Conservation (phyloP, 2,797 vertebrate species). For the Esox lucius region DNA sequence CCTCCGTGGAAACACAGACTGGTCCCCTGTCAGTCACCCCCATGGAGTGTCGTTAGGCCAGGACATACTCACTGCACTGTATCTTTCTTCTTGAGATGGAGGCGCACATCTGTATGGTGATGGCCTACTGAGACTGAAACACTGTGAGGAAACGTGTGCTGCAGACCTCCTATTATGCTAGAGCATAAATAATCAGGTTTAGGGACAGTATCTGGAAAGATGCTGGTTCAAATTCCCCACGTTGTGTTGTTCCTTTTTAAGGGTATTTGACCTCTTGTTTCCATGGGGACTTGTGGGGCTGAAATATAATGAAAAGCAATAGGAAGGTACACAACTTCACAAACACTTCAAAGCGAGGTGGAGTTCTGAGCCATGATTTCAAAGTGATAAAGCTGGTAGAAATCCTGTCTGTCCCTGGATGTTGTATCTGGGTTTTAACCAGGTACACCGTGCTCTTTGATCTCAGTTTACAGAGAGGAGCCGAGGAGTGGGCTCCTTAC, state of each 20-base stretch:
- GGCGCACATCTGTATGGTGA: constrained; percentile 26
- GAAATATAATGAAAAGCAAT: constrained; percentile 4
- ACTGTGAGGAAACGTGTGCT: neutral
- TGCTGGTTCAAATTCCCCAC: neutral
- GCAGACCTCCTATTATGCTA: no score
- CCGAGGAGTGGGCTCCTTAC: constrained; percentile 17
- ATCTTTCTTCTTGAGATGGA: constrained; percentile 48
- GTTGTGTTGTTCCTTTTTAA: neutral
- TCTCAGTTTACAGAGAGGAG: constrained; percentile 35
- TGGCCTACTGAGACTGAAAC: neutral
- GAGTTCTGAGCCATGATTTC: constrained; percentile 24
- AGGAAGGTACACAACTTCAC: constrained; percentile 12
- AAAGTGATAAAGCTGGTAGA: constrained; percentile 9
- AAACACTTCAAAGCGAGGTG: constrained; percentile 27
- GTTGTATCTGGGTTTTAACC: constrained; percentile 22
- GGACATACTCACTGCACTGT: neutral
- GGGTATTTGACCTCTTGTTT: constrained; percentile 12
- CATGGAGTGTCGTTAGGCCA: constrained; percentile 67
- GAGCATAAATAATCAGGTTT: no score
- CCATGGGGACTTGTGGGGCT: constrained; percentile 12
- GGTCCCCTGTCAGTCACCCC: constrained; percentile 59
- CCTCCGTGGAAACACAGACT: constrained; percentile 11
- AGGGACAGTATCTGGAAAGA: no score
- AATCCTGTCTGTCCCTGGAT: neutral
- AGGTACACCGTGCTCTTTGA: constrained; percentile 41